Percentiles rank a stretch among this genome's conserved stretches.
These are phyloP conservation scores for Drosophila hydei DNA, from an alignment of 1,140 invertebrate genomes.

Conservation along the genomic window DNA sequence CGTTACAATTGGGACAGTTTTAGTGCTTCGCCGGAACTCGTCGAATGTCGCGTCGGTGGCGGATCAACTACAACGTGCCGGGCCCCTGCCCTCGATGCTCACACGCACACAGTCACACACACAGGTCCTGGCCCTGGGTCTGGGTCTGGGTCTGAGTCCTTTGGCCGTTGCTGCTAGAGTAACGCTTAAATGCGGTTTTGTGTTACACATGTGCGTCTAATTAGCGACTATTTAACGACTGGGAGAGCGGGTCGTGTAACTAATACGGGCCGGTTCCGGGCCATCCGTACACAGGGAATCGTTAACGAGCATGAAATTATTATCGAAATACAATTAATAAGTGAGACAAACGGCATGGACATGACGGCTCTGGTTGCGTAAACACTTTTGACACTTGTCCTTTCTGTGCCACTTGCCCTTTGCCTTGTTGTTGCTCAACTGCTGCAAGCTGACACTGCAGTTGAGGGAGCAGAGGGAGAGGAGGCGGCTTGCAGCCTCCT, in stretches of 20 bases:
- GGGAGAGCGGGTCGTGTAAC: slow-evolving; percentile 55
- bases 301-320: slow-evolving; percentile 81
- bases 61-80: slow-evolving; percentile 8
- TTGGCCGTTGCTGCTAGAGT: slow-evolving; percentile 24
- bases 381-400: slow-evolving; percentile 70
- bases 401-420: slow-evolving; percentile 3
- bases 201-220: slow-evolving; percentile 82
- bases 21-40: slow-evolving; percentile 76
- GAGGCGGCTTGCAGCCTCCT: slow-evolving; percentile 35
- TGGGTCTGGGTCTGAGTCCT: too few relatives aligned
- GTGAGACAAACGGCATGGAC: slow-evolving; percentile 25
- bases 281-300: slow-evolving; percentile 4
- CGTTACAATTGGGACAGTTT: slow-evolving; percentile 77
- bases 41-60: slow-evolving; percentile 27
- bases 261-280: slow-evolving; percentile 57
- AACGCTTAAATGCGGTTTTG: slow-evolving; percentile 76
- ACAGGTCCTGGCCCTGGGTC: neutral
- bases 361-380: slow-evolving; percentile 46
- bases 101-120: neutral
- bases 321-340: slow-evolving; percentile 80
- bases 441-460: slow-evolving; percentile 41
- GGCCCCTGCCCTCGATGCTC: neutral
- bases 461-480: neutral
- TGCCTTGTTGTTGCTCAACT: neutral
- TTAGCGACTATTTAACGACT: slow-evolving; percentile 78